Base-by-base conservation (phyloP, 92 coral and sea anemone species). In the Parazoanthus swiftii region DNA sequence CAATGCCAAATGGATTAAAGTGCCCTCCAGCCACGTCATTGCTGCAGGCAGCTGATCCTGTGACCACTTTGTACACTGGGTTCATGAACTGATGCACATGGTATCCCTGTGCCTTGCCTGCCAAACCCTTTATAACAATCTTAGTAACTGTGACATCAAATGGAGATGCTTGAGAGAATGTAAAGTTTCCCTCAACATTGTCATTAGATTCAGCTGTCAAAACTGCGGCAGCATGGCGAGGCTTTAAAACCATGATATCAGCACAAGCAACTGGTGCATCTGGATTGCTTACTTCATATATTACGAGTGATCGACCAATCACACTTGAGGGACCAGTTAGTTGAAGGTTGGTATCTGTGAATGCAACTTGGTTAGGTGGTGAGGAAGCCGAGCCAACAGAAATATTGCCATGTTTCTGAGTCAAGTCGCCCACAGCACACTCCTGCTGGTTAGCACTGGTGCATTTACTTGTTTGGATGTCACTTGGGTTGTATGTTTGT, bases 71-170 rank as follows among this genome's bases (percentile, higher is more conserved):
- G 43, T 93, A 86, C 80, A 90, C 51, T 7, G 98, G 98, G 72
- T 89, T 95, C 77, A 95, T 95, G 89, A 89, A 97, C 84, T 93
- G 91, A 88, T 97, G 99, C 1, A 97, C 96, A 66, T 97, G 99
- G 58, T 89, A 97, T 5, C 95, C 96, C 42, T 93, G 89, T 6
- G 99, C 95, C 79, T 84, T 86, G 1, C 74, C 74, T 11, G 70
- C 81, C 86, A 97, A 81, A 42, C 94, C 95, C 71, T 46, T 89
- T 13, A 97, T 71, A 74, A 85, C 67, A 21, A 93, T 89, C 21
- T 92, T 89, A 20, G 94, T 95, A 74, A 43, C 73, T 0, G 99
- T 95, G 39, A 95, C 94, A 76, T 94, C 98, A 85, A 97, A 92
- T 26, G 96, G 97, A 21, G 99, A 97, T 10, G 78, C 82, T 56